Conservation (phyloP, 2,888 invertebrate genomes). For the Drosophila quasianomalipes region DNA sequence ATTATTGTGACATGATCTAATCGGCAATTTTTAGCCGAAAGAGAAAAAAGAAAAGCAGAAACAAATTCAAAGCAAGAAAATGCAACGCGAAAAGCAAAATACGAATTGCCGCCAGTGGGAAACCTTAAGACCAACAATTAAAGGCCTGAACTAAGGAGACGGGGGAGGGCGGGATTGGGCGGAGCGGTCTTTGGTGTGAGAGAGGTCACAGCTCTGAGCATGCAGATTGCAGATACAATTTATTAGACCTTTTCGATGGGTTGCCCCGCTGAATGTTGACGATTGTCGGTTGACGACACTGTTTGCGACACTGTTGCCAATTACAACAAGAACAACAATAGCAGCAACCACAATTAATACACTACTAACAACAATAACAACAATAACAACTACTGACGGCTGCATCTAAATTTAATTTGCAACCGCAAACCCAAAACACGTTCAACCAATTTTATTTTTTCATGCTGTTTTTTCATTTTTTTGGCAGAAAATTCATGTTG, state of each 20-base stretch:
- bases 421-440: constrained; percentile 60
- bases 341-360: constrained; percentile 3
- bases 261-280: constrained; percentile 25
- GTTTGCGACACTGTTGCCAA: constrained; percentile 30
- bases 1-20: constrained; percentile 81
- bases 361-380: constrained; percentile 32
- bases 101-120: constrained; percentile 10
- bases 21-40: constrained; percentile 74
- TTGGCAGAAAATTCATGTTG: constrained; percentile 67
- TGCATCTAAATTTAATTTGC: constrained; percentile 69
- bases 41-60: constrained; percentile 47
- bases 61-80: constrained; percentile 32
- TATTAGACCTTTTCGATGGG: constrained; percentile 57
- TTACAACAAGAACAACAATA: constrained; percentile 4
- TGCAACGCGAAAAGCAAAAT: constrained; percentile 12
- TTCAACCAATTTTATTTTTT: constrained; percentile 40
- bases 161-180: not conserved
- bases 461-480: constrained; percentile 15
- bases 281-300: constrained; percentile 61
- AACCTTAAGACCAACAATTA: constrained; percentile 29
- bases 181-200: not conserved
- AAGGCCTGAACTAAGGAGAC: not conserved
- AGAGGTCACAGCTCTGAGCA: constrained; percentile 34
- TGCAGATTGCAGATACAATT: constrained; percentile 67
- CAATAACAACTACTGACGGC: constrained; percentile 31